Base-by-base conservation (phyloP, 2,797 vertebrate species). In the Echiichthys vipera region DNA sequence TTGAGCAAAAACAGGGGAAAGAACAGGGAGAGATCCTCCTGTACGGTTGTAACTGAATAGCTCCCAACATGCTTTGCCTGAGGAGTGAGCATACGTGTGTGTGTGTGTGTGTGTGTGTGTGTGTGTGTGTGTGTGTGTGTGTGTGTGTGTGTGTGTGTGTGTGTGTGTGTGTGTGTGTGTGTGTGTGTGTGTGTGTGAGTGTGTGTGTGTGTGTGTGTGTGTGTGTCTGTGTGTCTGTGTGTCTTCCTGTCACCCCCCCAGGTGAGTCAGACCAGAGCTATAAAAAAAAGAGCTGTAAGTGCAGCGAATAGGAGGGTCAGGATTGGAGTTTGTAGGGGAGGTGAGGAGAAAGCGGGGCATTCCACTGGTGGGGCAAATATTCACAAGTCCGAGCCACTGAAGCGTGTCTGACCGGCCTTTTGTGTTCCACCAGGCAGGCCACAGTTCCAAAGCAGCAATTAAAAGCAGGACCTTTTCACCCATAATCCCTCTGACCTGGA, bases 381-480 rank as follows among this genome's bases (percentile, higher is more conserved):
- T 92, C 89, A 76, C 89, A 90, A 89, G 84, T 93, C 95, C 92
- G 73, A 90, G 86, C 88, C 88, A 92, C 84, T 93, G 93, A 94
- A 85, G 85, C 91, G 89, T 89, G 91, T 90, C 85, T 88, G 89
- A 95, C 88, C 80, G 77, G 89, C 68, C 93, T 93, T 95, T 93
- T 95, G 92, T 93, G 86, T 91, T 94, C 90, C 90, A 87, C 86
- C 70, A 58, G 89, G 80, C 89, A 91, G 92, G 90, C 91, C 90
- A 88, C 89, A 83, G 94, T 92, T 88, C 91, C 85, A 90, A 85
- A 87, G 87, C 90, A 75, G 91, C 94, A 95, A 94, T 95, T 94
- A 95, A 95, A 92, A 94, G 92, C 89, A 91, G 90, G 94, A 91
- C 90, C 91, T 92, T 94, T 95, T 95, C 91, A 93, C 94, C 92